Percentiles rank a stretch among this genome's conserved stretches.
These are phyloP conservation scores for Seira musarum DNA, from an alignment of 2,888 invertebrate genomes.

Conservation along the genomic window DNA sequence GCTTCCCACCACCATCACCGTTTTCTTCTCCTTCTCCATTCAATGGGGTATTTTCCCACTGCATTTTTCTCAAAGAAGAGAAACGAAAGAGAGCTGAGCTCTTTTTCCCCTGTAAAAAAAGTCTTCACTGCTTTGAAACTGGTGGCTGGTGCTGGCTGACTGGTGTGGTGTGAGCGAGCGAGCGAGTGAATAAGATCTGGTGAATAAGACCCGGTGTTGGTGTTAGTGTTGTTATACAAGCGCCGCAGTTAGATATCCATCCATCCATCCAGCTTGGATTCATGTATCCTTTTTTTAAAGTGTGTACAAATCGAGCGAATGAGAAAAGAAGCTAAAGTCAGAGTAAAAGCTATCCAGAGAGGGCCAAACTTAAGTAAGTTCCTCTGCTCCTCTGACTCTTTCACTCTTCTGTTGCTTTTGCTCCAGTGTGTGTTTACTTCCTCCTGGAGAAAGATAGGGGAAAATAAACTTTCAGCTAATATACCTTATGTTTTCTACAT, in stretches of 20 bases:
- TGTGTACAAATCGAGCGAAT: conserved; percentile 51
- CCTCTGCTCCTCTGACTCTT: conserved; percentile 18
- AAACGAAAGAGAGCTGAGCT: conserved; percentile 45
- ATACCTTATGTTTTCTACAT: conserved; percentile 51
- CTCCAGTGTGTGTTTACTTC: not conserved
- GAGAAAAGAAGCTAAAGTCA: conserved; percentile 41
- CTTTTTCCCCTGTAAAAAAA: conserved; percentile 16
- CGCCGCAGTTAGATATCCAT: conserved; percentile 46
- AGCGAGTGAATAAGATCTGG: conserved; percentile 54
- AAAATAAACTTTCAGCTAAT: conserved; percentile 38
- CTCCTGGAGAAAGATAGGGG: too few relatives aligned
- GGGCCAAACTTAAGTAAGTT: conserved; percentile 20
- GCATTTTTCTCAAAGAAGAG: too few relatives aligned
- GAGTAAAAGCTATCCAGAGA: not conserved
- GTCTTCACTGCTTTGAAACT: conserved; percentile 35
- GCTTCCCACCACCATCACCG: conserved; percentile 23
- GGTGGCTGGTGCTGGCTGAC: conserved; percentile 41
- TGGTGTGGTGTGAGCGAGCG: conserved; percentile 26
- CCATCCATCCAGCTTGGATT: not conserved
- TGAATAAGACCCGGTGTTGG: conserved; percentile 34
- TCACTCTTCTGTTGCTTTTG: not conserved
- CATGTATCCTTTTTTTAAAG: conserved; percentile 49
- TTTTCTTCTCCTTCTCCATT: conserved; percentile 9
- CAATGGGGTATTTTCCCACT: conserved; percentile 13
- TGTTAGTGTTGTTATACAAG: too few relatives aligned